Evolutionary conservation across 92 coral and sea anemone species (phyloP).

Genomic region (Heliopora coerulea): DNA sequence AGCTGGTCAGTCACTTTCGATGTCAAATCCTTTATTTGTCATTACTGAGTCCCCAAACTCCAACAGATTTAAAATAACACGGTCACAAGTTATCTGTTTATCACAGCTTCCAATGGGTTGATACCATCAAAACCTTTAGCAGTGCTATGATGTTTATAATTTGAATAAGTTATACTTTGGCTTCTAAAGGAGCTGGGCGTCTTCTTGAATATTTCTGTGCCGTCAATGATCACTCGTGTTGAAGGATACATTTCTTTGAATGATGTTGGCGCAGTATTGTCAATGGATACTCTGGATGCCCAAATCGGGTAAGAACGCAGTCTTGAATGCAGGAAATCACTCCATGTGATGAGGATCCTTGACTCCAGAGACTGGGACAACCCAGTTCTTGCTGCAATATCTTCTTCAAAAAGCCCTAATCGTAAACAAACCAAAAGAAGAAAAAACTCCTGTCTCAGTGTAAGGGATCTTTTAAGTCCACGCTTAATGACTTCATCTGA

Average conservation of each 20-base stretch:
- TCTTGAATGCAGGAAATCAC: constrained; percentile 38
- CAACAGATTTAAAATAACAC: constrained; percentile 47
- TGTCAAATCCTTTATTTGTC: constrained; percentile 4
- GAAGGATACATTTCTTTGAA: constrained; percentile 45
- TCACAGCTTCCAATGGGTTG: constrained; percentile 54
- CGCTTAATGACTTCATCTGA: neutral
- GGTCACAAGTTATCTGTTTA: constrained; percentile 56
- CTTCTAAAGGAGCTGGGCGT: constrained; percentile 48
- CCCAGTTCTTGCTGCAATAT: constrained; percentile 41
- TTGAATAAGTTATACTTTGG: constrained; percentile 43
- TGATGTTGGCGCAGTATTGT: constrained; percentile 32
- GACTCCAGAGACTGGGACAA: constrained; percentile 21
- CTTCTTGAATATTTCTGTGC: constrained; percentile 42
- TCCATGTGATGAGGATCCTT: constrained; percentile 41
- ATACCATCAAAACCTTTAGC: constrained; percentile 55
- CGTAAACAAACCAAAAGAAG: constrained; percentile 10
- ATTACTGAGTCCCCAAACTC: constrained; percentile 52
- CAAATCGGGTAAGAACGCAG: constrained; percentile 41
- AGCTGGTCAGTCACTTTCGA: neutral
- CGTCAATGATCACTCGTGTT: constrained; percentile 49
- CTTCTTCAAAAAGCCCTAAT: constrained; percentile 20
- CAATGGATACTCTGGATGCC: constrained; percentile 45
- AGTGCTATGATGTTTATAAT: constrained; percentile 45
- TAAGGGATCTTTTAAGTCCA: constrained; percentile 12
- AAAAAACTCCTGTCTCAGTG: constrained; percentile 16